Evolutionary conservation across 1,140 invertebrate species (phyloP).

Genomic region (Bombus waltoni): DNA sequence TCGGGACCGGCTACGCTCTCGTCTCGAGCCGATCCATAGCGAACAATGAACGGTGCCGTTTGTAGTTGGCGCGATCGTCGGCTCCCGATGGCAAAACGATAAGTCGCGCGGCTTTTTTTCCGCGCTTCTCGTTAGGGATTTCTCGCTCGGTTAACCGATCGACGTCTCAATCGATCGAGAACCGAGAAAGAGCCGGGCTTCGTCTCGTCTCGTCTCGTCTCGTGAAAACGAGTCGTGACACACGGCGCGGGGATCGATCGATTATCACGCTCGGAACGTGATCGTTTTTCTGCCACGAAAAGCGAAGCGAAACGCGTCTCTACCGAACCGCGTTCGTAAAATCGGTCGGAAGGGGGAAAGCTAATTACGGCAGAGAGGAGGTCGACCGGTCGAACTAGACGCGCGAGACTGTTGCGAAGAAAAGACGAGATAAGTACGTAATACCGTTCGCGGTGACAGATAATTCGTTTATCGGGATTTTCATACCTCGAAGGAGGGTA

Average conservation of each 20-base stretch:
- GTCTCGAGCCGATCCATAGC: background rate
- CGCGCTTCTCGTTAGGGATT: constrained; percentile 50
- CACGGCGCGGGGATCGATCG: constrained; percentile 21
- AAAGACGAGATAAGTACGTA: constrained; percentile 1
- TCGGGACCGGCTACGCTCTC: constrained; percentile 6
- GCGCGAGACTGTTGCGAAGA: background rate
- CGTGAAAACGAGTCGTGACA: constrained; percentile 49
- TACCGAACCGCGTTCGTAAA: background rate
- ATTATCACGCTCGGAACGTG: constrained; percentile 44
- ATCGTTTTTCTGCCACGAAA: constrained; percentile 38
- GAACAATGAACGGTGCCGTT: background rate
- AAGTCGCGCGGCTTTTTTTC: constrained; percentile 21
- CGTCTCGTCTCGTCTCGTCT: constrained; percentile 33
- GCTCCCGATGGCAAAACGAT: background rate
- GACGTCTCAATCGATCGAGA: constrained; percentile 57
- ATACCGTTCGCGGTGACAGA: background rate
- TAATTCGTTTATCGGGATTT: constrained; percentile 51
- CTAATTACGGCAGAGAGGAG: background rate
- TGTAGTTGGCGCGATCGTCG: background rate
- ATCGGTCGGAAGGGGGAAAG: background rate
- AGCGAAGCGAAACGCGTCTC: constrained; percentile 5
- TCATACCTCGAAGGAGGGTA: background rate
- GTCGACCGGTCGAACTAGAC: background rate
- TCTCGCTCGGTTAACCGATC: constrained; percentile 54
- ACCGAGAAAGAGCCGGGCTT: constrained; percentile 26